phyloP scores from a whole-genome alignment of 2,888 invertebrate species.

The Morinoia aosen region DNA sequence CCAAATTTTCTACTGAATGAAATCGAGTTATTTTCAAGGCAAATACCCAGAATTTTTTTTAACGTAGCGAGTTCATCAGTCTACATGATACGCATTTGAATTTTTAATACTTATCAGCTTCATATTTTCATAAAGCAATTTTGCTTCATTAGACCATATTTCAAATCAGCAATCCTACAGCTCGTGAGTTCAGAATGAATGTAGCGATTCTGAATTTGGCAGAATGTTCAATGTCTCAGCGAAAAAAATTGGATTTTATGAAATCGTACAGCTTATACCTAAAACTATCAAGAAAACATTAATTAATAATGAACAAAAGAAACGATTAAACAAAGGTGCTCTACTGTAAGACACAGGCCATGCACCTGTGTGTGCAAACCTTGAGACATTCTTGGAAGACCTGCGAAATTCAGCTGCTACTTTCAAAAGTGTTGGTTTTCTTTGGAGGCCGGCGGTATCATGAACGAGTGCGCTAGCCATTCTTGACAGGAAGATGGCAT shows the following conservation, averaged over 20 bases:
- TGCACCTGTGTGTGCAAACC: neutral
- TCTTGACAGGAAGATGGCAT: neutral
- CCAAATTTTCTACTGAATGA: too few species aligned
- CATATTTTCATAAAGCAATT: neutral
- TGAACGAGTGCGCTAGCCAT: neutral
- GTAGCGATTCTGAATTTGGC: neutral
- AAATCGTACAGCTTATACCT: neutral
- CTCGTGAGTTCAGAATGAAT: neutral
- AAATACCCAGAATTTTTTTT: too few species aligned
- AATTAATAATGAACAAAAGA: neutral
- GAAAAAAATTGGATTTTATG: neutral
- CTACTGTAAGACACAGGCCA: neutral
- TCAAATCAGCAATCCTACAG: neutral
- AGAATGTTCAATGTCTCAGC: neutral
- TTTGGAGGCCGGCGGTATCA: neutral
- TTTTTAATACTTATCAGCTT: neutral
- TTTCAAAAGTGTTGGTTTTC: neutral
- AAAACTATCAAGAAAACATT: neutral
- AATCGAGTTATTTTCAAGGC: too few species aligned
- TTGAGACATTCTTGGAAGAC: neutral
- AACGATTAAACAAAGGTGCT: neutral
- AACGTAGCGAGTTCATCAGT: too few species aligned
- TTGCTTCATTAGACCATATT: neutral
- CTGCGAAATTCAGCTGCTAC: neutral
- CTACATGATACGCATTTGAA: too few species aligned